These are phyloP conservation scores for Mesaphorura yosii DNA, from an alignment of 1,140 invertebrate genomes.

Conservation along the genomic window DNA sequence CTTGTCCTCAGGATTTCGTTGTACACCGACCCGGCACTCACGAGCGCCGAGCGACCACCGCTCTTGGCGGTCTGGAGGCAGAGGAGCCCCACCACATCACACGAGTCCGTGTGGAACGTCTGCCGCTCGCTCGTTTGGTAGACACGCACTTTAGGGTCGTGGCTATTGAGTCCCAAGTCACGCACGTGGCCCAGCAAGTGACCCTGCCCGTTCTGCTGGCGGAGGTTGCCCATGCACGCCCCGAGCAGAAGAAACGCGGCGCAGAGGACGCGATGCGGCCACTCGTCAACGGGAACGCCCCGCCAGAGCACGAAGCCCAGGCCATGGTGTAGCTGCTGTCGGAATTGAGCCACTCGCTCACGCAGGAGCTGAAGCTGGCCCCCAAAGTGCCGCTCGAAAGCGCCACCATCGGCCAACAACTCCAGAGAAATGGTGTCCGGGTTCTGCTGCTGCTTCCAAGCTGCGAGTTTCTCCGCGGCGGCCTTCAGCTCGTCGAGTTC, in stretches of 20 bases:
- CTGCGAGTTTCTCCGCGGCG: not conserved
- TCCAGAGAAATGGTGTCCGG: not conserved
- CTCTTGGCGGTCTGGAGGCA: not conserved
- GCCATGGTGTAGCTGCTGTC: not conserved
- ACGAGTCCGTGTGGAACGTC: constrained; percentile 6
- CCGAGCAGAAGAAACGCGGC: constrained; percentile 7
- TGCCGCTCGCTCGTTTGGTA: constrained; percentile 6
- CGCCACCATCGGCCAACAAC: no score
- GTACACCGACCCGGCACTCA: constrained; percentile 6
- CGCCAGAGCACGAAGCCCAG: constrained; percentile 3
- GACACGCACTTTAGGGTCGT: constrained; percentile 7
- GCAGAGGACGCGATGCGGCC: not conserved
- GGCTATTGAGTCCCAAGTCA: not conserved
- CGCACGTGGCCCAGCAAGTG: constrained; percentile 6
- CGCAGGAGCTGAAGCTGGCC: not conserved
- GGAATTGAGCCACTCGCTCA: not conserved
- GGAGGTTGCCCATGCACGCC: constrained; percentile 1
- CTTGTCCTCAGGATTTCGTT: constrained; percentile 3
- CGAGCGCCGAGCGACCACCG: not conserved
- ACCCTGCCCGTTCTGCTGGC: constrained; percentile 9
- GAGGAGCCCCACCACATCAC: constrained; percentile 5
- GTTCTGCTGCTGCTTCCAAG: not conserved
- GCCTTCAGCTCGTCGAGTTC: not conserved
- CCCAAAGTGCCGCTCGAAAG: no score
- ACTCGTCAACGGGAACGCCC: constrained; percentile 1